Conservation (phyloP, 2,113 vertebrate genomes). For the Antechinus flavipes region DNA sequence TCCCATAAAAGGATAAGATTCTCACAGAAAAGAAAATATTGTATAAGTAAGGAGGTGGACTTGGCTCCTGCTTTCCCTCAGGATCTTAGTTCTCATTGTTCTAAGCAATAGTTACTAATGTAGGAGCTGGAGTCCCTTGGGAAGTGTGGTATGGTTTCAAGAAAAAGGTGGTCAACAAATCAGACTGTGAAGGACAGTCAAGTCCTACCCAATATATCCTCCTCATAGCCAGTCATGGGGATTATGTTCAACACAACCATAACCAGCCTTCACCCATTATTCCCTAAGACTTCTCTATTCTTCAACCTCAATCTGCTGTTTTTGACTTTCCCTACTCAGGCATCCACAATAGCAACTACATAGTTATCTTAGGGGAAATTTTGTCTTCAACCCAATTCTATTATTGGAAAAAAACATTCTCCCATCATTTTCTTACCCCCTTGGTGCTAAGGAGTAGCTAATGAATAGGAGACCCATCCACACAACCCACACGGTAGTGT, state of each 20-base stretch:
- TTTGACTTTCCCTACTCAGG: neutral
- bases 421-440: neutral
- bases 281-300: neutral
- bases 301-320: neutral
- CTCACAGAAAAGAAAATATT: neutral
- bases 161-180: neutral
- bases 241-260: neutral
- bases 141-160: neutral
- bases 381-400: neutral
- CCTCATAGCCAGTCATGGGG: too few species aligned
- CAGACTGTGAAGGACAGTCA: neutral
- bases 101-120: neutral
- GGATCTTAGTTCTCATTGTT: neutral
- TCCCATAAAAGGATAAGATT: neutral
- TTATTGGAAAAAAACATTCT: neutral
- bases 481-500: neutral
- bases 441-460: neutral
- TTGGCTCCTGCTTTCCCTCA: neutral
- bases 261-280: neutral
- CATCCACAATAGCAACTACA: neutral
- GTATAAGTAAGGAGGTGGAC: neutral
- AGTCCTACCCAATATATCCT: neutral
- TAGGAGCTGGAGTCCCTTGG: neutral
- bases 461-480: neutral
- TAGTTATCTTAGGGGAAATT: neutral